These are phyloP conservation scores for Gymnothorax javanicus DNA, from an alignment of 2,797 vertebrate genomes.

Conservation along the genomic window DNA sequence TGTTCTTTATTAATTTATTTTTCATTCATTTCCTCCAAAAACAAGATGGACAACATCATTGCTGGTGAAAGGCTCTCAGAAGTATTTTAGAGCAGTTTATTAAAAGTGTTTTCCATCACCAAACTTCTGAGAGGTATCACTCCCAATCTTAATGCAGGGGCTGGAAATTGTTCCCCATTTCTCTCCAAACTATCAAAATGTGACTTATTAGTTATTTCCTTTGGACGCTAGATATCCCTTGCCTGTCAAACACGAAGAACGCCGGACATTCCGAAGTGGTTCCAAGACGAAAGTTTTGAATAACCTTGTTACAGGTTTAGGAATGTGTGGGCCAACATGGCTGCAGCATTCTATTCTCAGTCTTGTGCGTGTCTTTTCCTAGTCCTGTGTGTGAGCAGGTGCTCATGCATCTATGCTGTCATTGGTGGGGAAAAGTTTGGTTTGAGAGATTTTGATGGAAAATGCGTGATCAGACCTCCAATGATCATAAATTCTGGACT, in stretches of 20 bases:
- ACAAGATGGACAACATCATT: too few species aligned
- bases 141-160: too few species aligned
- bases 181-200: too few species aligned
- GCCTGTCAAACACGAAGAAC: background rate
- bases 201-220: too few species aligned
- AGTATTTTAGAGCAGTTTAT: too few species aligned
- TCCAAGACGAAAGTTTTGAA: background rate
- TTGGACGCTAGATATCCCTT: background rate
- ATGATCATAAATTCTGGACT: background rate
- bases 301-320: background rate
- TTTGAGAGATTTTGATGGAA: background rate
- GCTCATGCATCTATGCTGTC: background rate
- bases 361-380: conserved; percentile 34
- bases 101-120: too few species aligned
- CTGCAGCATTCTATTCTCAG: conserved; percentile 48
- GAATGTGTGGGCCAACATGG: conserved; percentile 39
- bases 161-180: too few species aligned
- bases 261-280: background rate
- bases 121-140: too few species aligned
- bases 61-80: too few species aligned
- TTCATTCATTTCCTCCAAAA: too few species aligned
- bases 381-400: background rate
- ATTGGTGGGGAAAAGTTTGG: background rate
- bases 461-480: background rate
- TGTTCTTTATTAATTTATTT: too few species aligned